Conservation (phyloP, 2,888 invertebrate genomes). For the Lapara coniferarum region DNA sequence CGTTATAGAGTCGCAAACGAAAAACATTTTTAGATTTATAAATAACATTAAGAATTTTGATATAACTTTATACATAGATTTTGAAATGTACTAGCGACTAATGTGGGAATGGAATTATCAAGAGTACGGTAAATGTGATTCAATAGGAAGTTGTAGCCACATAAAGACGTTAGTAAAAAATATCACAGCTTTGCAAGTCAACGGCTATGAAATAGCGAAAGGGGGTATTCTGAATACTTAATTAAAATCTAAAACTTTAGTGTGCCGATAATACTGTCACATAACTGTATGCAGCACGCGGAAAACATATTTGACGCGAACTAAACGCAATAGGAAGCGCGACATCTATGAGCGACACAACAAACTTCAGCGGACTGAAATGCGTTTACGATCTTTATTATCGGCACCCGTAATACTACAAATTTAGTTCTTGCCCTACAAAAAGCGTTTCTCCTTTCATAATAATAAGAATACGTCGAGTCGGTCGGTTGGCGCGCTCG, state of each 20-base stretch:
- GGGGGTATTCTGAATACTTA: conserved; percentile 29
- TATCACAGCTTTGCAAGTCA: background rate
- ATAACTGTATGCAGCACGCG: conserved; percentile 46
- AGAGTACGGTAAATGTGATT: background rate
- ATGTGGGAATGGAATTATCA: background rate
- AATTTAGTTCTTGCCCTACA: conserved; percentile 84
- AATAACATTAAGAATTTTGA: conserved; percentile 13
- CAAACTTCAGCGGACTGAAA: conserved; percentile 80
- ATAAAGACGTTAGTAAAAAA: background rate
- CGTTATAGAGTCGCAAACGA: background rate
- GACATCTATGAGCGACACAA: conserved; percentile 77
- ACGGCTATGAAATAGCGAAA: conserved; percentile 26
- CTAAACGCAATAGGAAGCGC: conserved; percentile 56
- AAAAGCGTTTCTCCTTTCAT: conserved; percentile 84
- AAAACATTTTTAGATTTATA: conserved; percentile 8
- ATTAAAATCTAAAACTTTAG: conserved; percentile 45
- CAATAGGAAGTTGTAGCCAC: background rate
- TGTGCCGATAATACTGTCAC: conserved; percentile 44
- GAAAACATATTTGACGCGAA: conserved; percentile 48
- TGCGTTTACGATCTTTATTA: conserved; percentile 81
- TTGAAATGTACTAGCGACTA: background rate
- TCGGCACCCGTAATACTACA: conserved; percentile 79
- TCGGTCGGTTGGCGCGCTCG: conserved; percentile 78
- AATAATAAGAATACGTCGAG: conserved; percentile 86
- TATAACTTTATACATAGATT: background rate